Conservation (phyloP, 2,797 vertebrate genomes). For the Crocidura indochinensis region DNA sequence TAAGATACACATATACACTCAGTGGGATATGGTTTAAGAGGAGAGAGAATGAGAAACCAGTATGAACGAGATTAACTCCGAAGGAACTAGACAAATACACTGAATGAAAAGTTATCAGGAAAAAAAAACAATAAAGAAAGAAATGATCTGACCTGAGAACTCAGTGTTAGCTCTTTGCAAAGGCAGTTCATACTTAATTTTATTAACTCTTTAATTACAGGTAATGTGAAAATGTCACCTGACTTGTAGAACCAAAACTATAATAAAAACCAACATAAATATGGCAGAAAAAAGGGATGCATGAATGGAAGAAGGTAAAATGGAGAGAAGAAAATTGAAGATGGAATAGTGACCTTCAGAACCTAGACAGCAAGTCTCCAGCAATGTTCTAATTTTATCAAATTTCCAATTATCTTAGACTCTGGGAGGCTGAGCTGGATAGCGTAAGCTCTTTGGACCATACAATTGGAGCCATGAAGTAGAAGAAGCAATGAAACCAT, state of each 20-base stretch:
- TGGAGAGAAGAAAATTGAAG: not conserved
- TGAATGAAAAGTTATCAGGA: not conserved
- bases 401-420: conserved; percentile 59
- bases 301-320: too few relatives aligned
- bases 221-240: conserved; percentile 47
- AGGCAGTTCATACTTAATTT: not conserved
- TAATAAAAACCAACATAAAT: not conserved
- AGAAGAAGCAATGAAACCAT: not conserved
- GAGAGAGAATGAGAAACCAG: not conserved
- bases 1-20: not conserved
- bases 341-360: not conserved
- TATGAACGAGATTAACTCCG: conserved; percentile 3
- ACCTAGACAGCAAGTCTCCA: not conserved
- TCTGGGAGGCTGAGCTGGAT: not conserved
- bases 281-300: not conserved
- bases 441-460: not conserved
- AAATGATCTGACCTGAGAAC: not conserved
- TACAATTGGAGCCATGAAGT: not conserved
- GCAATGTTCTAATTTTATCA: not conserved
- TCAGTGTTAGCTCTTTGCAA: conserved; percentile 54
- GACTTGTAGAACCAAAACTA: not conserved
- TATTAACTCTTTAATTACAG: not conserved
- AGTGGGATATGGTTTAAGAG: not conserved
- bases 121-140: not conserved
- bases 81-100: not conserved